phyloP scores from a whole-genome alignment of 2,113 vertebrate genomes.

The Ceuthmochares aereus region DNA sequence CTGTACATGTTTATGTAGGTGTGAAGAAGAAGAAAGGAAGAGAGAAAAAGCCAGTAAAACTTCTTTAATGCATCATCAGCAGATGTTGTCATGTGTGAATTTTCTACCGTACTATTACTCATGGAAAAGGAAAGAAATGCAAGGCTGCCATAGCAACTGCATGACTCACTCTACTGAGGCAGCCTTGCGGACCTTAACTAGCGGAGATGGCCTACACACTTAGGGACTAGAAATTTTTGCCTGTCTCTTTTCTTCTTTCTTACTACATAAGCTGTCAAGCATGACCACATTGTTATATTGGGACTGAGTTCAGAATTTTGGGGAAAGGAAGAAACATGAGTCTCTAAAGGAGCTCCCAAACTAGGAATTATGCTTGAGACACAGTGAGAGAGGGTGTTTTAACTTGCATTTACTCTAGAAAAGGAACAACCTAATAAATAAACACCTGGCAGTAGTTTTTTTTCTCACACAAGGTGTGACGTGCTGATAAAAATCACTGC shows the following conservation, averaged over 20 bases:
- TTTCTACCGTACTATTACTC: not conserved
- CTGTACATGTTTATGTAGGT: rapidly evolving
- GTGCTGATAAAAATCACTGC: not conserved
- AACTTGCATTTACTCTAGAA: not conserved
- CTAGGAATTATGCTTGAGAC: no score
- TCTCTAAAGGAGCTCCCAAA: not conserved
- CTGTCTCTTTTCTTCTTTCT: not conserved
- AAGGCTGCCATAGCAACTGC: not conserved
- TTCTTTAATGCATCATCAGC: not conserved
- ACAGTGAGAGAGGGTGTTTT: rapidly evolving
- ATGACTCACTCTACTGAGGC: not conserved
- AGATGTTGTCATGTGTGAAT: not conserved
- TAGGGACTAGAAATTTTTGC: not conserved
- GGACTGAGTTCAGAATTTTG: not conserved
- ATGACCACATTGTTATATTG: not conserved
- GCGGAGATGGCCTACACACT: not conserved
- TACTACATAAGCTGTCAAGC: not conserved
- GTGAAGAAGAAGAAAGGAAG: not conserved
- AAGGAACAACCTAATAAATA: not conserved
- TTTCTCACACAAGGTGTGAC: not conserved
- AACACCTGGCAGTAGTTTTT: not conserved
- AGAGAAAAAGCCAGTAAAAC: not conserved
- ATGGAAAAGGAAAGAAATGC: not conserved
- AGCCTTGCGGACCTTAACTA: not conserved
- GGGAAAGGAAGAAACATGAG: not conserved